Percentiles rank a stretch among this genome's conserved stretches.
Evolutionary conservation across 2,797 vertebrate species (phyloP).

Genomic region (Lophius americanus): DNA sequence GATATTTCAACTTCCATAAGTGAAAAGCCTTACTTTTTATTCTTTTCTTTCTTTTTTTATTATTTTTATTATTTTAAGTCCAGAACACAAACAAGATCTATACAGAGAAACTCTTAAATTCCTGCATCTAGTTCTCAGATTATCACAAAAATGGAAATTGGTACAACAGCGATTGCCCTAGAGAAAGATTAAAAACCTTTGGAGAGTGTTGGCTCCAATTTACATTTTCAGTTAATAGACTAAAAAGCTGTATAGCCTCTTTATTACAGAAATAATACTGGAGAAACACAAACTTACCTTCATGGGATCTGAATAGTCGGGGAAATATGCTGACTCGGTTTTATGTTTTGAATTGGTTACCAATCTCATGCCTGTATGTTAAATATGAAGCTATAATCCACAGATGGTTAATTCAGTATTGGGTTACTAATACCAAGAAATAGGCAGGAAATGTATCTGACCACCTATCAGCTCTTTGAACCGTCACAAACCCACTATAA

Average conservation of each 20-base stretch:
- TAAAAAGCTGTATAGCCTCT: not conserved
- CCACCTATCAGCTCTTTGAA: not conserved
- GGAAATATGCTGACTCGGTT: not conserved
- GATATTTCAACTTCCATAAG: too few species aligned
- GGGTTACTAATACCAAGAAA: not conserved
- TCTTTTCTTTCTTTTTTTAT: too few species aligned
- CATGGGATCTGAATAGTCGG: not conserved
- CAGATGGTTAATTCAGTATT: not conserved
- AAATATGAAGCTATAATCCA: not conserved
- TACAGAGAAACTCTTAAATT: too few species aligned
- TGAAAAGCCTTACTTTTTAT: too few species aligned
- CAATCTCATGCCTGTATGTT: not conserved
- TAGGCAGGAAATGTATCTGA: too few species aligned
- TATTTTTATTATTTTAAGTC: too few species aligned
- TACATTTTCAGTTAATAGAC: not conserved
- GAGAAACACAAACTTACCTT: not conserved
- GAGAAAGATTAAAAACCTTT: not conserved
- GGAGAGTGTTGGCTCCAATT: not conserved
- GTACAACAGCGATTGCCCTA: not conserved
- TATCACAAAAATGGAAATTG: too few species aligned
- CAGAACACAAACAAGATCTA: too few species aligned
- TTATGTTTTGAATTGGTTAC: not conserved
- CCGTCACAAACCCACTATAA: too few species aligned
- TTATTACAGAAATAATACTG: conserved; percentile 1
- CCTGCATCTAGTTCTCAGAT: too few species aligned